Percentiles rank a stretch among this genome's conserved stretches.
Conservation (phyloP, 2,888 invertebrate genomes). For the Orchesellides sinensis region DNA sequence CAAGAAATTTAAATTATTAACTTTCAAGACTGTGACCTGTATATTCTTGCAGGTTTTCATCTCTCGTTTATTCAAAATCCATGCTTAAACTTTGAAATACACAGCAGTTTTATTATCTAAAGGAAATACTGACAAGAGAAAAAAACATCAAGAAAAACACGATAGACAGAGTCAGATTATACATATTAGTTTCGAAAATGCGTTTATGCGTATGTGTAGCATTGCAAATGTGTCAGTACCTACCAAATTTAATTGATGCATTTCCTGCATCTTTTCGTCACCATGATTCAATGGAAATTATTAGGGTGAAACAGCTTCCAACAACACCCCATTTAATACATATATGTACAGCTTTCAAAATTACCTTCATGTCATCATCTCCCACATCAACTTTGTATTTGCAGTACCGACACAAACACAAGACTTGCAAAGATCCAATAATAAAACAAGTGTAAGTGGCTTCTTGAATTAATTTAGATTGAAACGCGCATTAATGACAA, state of each 20-base stretch:
- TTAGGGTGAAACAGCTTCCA: constrained; percentile 54
- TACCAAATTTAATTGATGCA: background rate
- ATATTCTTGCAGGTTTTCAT: too few relatives aligned
- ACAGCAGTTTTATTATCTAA: too few relatives aligned
- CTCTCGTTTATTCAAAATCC: too few relatives aligned
- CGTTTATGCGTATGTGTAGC: too few relatives aligned
- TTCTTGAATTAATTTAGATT: constrained; percentile 28
- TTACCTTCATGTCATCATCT: background rate
- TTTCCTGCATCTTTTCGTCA: constrained; percentile 44
- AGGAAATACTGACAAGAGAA: too few relatives aligned
- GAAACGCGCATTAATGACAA: constrained; percentile 31
- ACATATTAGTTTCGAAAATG: too few relatives aligned
- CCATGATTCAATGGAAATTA: constrained; percentile 62
- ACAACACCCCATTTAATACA: background rate
- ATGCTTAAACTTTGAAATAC: too few relatives aligned
- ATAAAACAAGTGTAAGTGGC: constrained; percentile 2
- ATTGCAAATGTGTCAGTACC: too few relatives aligned
- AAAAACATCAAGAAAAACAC: background rate
- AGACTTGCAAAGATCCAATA: background rate
- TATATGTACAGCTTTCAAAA: background rate
- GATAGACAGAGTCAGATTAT: background rate
- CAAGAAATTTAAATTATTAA: too few relatives aligned
- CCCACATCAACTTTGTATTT: background rate
- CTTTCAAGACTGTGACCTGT: too few relatives aligned
- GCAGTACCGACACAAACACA: too few relatives aligned